These are phyloP conservation scores for Campoletis sonorensis DNA, from an alignment of 1,140 invertebrate genomes.

Conservation along the genomic window DNA sequence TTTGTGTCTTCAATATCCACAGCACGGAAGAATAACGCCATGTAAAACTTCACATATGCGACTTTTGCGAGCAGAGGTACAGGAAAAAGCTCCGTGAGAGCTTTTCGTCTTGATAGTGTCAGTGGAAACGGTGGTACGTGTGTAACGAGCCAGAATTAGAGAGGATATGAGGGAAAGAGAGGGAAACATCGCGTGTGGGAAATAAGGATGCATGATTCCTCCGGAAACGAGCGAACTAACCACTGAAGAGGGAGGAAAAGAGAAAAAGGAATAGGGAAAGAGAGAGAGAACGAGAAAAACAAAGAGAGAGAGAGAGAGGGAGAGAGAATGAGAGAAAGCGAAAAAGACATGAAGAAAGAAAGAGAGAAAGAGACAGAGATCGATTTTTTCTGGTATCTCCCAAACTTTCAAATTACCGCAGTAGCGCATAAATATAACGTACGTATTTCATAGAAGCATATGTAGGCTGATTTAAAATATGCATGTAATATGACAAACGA, in stretches of 20 bases:
- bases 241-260: not conserved
- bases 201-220: conserved; percentile 45
- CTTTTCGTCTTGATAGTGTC: conserved; percentile 3
- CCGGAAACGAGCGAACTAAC: not conserved
- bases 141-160: conserved; percentile 7
- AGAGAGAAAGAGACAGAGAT: conserved; percentile 23
- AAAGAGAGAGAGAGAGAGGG: not conserved
- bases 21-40: too few species aligned
- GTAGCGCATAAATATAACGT: not conserved
- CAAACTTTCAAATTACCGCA: conserved; percentile 47
- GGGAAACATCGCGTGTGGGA: conserved; percentile 31
- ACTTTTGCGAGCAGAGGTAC: not conserved
- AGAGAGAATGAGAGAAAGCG: not conserved
- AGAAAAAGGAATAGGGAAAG: not conserved
- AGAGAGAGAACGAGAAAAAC: not conserved
- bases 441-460: not conserved
- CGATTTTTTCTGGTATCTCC: conserved; percentile 45
- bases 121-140: not conserved
- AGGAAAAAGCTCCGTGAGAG: not conserved
- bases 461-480: too few species aligned
- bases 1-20: too few species aligned
- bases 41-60: too few species aligned
- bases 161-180: conserved; percentile 1
- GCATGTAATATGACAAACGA: too few species aligned
- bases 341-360: not conserved